phyloP scores from a whole-genome alignment of 2,888 invertebrate species.

The Platycheirus rosarum region DNA sequence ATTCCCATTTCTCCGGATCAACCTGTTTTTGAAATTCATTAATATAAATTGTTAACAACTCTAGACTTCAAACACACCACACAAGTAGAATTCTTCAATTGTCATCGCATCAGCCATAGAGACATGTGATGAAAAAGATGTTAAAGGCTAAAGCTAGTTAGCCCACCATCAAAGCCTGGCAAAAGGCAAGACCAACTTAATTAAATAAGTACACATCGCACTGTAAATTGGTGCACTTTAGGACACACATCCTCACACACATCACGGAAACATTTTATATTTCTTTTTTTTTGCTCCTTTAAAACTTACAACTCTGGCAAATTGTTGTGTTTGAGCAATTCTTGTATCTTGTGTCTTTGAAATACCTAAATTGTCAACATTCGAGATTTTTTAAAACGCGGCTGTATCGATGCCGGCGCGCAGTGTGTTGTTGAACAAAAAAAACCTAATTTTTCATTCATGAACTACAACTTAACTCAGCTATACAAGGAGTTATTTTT shows the following conservation, averaged over 20 bases:
- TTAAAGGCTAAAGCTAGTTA: neutral
- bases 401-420: constrained; percentile 27
- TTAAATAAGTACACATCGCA: constrained; percentile 69
- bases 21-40: constrained; percentile 29
- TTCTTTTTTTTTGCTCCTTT: neutral
- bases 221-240: constrained; percentile 70
- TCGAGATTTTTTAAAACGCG: constrained; percentile 55
- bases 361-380: constrained; percentile 63
- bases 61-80: constrained; percentile 58
- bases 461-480: constrained; percentile 59
- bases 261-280: neutral
- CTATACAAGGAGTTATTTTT: constrained; percentile 35
- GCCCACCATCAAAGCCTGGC: constrained; percentile 44
- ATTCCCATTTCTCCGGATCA: too few relatives aligned
- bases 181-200: constrained; percentile 48
- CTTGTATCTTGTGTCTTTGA: constrained; percentile 70
- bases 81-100: constrained; percentile 47
- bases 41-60: constrained; percentile 49
- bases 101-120: neutral
- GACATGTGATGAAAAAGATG: too few relatives aligned
- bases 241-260: constrained; percentile 15
- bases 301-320: constrained; percentile 10
- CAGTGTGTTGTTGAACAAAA: constrained; percentile 2
- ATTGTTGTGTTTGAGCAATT: constrained; percentile 65
- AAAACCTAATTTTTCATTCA: constrained; percentile 69